Evolutionary conservation across 2,888 invertebrate genomes (phyloP).

Genomic region (Apodemia hepburni): DNA sequence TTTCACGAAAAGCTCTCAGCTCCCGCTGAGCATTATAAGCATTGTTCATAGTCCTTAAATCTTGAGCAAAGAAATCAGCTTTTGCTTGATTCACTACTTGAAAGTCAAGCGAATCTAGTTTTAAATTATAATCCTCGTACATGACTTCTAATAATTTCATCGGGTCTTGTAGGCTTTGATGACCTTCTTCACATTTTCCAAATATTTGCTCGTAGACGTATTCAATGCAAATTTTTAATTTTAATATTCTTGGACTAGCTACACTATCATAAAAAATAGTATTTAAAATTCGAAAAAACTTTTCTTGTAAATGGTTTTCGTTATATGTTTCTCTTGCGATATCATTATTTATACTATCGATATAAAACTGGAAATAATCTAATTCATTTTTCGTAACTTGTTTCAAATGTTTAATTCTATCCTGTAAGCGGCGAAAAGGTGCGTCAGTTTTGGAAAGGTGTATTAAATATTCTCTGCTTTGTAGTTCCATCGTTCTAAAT

Average conservation of each 20-base stretch:
- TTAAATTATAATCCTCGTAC: constrained; percentile 69
- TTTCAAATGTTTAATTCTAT: constrained; percentile 57
- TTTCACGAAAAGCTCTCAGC: constrained; percentile 60
- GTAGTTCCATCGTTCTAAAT: constrained; percentile 68
- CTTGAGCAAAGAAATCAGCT: constrained; percentile 63
- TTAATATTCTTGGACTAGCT: constrained; percentile 59
- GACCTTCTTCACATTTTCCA: constrained; percentile 72
- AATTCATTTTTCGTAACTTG: constrained; percentile 54
- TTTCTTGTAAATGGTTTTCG: constrained; percentile 58
- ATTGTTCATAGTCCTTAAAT: constrained; percentile 64
- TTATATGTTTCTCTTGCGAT: constrained; percentile 58
- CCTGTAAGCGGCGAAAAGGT: constrained; percentile 51
- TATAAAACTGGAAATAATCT: constrained; percentile 69
- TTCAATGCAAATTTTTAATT: constrained; percentile 69
- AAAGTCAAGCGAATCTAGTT: constrained; percentile 63
- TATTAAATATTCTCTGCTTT: constrained; percentile 68
- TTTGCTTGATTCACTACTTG: constrained; percentile 64
- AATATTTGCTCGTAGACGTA: constrained; percentile 70
- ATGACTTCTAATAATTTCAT: constrained; percentile 71
- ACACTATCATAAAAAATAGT: constrained; percentile 63
- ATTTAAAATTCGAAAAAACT: constrained; percentile 64
- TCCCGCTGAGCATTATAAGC: constrained; percentile 65
- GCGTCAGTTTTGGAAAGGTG: constrained; percentile 60
- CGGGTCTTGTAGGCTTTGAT: constrained; percentile 61
- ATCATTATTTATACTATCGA: constrained; percentile 54